Evolutionary conservation across 1,140 invertebrate genomes (phyloP), one percentile per base, ranked within the genome.

Genomic region (Dolichoris vasculosae): DNA sequence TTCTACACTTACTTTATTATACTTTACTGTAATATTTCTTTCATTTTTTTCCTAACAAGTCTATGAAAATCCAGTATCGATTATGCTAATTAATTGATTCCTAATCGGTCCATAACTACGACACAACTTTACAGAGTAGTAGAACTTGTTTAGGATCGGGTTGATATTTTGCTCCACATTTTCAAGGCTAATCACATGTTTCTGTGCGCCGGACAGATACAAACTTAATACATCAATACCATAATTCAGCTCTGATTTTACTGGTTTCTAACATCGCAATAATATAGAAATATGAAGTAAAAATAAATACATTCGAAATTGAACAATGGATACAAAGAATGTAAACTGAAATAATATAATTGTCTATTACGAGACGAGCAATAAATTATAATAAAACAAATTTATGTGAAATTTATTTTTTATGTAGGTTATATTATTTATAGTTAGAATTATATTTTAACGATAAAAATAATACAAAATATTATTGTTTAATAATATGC

Each of bases 1-100:
- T 48, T 43, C 55, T 26, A 13, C n/a, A 23, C 15, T 2, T 30
- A 15, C n/a, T 35, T 69, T 35, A 2, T 38, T 35, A 32, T 32
- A 23, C 67, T 13, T 20, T 23, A 38, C 32, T 23, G 67, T 71
- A 73, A 73, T n/a, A 43, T 43, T 73, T 40, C 30, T 73, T 1
- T 1, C 55, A 48, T 64, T 51, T 43, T 77, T 86, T 79, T 73
- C 55, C 17, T 71, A 55, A 85, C 77, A 48, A 75, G 38, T n/a
- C 71, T 77, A 83, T 81, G 85, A 86, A 89, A 89, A 89, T 89
- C 88, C 88, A 87, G 87, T 87, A 87, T 88, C 88, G 87, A 89
- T 91, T 89, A 91, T 90, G 90, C 87, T 90, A 91, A 91, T 90
- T 90, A 89, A 90, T 91, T 89, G 89, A 84, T 86, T 86, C 85